phyloP scores from a whole-genome alignment of 2,113 vertebrate species.

The Oreotrochilus melanogaster region DNA sequence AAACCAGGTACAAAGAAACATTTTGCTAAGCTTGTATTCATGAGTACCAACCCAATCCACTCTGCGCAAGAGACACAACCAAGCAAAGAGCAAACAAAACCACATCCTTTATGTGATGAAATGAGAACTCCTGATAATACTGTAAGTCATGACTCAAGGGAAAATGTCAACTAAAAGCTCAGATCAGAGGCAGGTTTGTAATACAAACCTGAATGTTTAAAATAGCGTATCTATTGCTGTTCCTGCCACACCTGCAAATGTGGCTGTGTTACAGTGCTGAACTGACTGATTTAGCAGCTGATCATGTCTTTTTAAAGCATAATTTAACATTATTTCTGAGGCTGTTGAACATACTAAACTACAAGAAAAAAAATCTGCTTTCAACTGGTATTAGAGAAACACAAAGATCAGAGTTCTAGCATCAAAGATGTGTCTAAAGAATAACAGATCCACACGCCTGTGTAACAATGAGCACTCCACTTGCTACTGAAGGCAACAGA shows the following conservation, averaged over 20 bases:
- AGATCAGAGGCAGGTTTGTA: constrained; percentile 60
- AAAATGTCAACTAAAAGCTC: constrained; percentile 32
- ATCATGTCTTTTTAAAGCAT: constrained; percentile 19
- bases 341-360: constrained; percentile 38
- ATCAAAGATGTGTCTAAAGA: constrained; percentile 60
- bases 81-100: constrained; percentile 47
- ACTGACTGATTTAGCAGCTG: constrained; percentile 37
- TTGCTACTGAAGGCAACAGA: constrained; percentile 26
- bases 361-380: constrained; percentile 56
- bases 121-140: constrained; percentile 28
- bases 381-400: constrained; percentile 48
- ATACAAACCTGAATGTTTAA: constrained; percentile 52
- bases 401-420: constrained; percentile 21
- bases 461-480: neutral
- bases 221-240: constrained; percentile 23
- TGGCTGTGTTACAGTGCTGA: neutral
- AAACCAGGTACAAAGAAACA: neutral
- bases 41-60: neutral
- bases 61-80: neutral
- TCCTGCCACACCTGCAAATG: constrained; percentile 23
- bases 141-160: constrained; percentile 43
- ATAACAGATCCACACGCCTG: constrained; percentile 28
- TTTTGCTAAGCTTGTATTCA: constrained; percentile 34
- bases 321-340: constrained; percentile 39
- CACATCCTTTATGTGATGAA: constrained; percentile 15